phyloP scores from a whole-genome alignment of 2,888 invertebrate genomes.

The Autographa gamma region DNA sequence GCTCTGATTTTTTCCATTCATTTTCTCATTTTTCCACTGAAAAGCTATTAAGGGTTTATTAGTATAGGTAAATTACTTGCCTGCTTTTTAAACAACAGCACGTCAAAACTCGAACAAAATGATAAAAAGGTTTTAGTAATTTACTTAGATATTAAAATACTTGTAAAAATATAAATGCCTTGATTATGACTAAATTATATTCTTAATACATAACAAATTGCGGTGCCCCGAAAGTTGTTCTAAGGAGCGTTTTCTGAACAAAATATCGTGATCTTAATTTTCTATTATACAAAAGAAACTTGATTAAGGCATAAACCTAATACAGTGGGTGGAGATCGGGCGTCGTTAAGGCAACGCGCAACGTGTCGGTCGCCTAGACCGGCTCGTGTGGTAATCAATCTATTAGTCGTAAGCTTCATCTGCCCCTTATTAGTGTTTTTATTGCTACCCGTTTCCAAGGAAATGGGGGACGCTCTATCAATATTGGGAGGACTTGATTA shows the following conservation, averaged over 20 bases:
- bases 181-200: neutral
- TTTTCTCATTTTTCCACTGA: neutral
- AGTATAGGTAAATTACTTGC: neutral
- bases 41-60: constrained; percentile 4
- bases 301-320: constrained; percentile 50
- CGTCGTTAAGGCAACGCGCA: constrained; percentile 58
- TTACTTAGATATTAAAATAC: neutral
- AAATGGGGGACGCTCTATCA: constrained; percentile 23
- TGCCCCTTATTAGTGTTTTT: constrained; percentile 56
- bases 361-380: constrained; percentile 56
- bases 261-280: constrained; percentile 43
- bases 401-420: constrained; percentile 60
- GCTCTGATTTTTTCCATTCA: neutral
- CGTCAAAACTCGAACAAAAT: neutral
- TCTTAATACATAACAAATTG: constrained; percentile 23
- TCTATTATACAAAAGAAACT: constrained; percentile 46
- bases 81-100: neutral
- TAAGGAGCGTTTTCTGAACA: constrained; percentile 16
- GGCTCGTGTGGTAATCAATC: constrained; percentile 63
- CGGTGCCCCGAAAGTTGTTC: constrained; percentile 19
- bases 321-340: constrained; percentile 40
- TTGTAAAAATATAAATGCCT: neutral
- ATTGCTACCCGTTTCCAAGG: constrained; percentile 45
- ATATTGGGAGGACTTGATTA: neutral
- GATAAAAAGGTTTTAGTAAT: neutral